A percentile compares a stretch with the other conserved stretches of the same genome.
These are phyloP conservation scores for Sphaerodactylus townsendi DNA, from an alignment of 2,113 vertebrate species.

Conservation along the genomic window DNA sequence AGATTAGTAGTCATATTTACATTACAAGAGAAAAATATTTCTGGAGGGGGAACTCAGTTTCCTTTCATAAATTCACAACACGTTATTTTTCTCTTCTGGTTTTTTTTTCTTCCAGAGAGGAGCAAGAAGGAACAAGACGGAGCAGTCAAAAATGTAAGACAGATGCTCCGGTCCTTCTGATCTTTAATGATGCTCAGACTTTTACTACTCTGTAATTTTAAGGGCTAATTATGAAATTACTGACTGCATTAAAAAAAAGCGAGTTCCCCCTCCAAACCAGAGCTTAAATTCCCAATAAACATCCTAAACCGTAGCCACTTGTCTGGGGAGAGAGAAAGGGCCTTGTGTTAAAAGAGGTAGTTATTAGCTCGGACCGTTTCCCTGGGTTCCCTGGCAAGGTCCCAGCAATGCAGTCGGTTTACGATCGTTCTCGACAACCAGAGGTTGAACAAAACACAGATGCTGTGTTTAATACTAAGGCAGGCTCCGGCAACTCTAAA, in stretches of 20 bases:
- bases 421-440: conserved; percentile 40
- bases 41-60: background rate
- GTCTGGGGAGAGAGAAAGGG: conserved; percentile 37
- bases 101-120: background rate
- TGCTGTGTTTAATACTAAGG: conserved; percentile 43
- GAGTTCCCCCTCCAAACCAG: conserved; percentile 47
- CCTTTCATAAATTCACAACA: conserved; percentile 36
- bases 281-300: conserved; percentile 42
- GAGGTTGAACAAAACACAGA: conserved; percentile 54
- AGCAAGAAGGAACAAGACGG: conserved; percentile 31
- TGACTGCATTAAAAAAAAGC: conserved; percentile 12
- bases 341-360: background rate
- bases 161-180: conserved; percentile 50
- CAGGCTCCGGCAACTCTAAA: conserved; percentile 42
- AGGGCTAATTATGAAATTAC: conserved; percentile 70
- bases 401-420: conserved; percentile 9
- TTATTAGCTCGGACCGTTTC: conserved; percentile 21
- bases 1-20: conserved; percentile 25
- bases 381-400: background rate
- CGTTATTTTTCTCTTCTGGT: conserved; percentile 25
- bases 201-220: conserved; percentile 68
- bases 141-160: conserved; percentile 52
- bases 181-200: conserved; percentile 49
- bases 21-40: background rate
- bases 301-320: conserved; percentile 32